Percentiles rank a stretch among this genome's conserved stretches.
These are phyloP conservation scores for Varecia variegata DNA, from an alignment of 2,797 vertebrate genomes.

Conservation along the genomic window DNA sequence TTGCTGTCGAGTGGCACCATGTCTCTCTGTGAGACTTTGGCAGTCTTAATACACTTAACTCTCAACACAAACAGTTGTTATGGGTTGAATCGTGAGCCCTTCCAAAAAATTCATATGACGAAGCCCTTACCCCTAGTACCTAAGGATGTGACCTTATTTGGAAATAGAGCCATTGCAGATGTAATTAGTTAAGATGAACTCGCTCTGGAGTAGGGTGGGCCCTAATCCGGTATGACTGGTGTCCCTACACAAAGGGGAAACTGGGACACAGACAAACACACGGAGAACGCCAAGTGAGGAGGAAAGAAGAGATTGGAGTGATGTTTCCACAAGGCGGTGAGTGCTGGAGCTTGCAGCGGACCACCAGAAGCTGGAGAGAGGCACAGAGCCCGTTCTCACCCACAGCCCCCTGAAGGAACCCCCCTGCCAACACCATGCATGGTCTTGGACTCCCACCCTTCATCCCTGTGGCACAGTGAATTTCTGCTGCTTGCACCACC, in stretches of 20 bases:
- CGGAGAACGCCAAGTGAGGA: accelerated
- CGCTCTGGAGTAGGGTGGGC: not conserved
- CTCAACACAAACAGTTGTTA: not conserved
- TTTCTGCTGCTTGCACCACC: not conserved
- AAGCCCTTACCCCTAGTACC: not conserved
- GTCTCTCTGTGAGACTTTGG: not conserved
- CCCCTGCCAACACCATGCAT: accelerated
- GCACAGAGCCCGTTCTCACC: not conserved
- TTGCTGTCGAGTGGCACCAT: accelerated
- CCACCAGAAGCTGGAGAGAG: too few species aligned
- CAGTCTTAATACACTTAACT: not conserved
- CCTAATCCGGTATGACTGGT: too few species aligned
- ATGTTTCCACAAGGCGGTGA: not conserved
- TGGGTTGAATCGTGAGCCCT: not conserved
- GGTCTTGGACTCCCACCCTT: not conserved
- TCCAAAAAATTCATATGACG: not conserved
- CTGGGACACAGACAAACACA: not conserved
- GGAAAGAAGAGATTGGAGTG: accelerated
- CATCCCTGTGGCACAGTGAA: accelerated
- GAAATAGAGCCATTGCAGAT: not conserved
- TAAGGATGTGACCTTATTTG: not conserved
- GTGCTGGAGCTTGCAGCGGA: accelerated
- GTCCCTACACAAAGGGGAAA: not conserved
- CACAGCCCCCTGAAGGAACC: not conserved
- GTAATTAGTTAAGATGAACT: not conserved